Evolutionary conservation across 2,113 vertebrate species (phyloP).

Genomic region (Numenius arquata): DNA sequence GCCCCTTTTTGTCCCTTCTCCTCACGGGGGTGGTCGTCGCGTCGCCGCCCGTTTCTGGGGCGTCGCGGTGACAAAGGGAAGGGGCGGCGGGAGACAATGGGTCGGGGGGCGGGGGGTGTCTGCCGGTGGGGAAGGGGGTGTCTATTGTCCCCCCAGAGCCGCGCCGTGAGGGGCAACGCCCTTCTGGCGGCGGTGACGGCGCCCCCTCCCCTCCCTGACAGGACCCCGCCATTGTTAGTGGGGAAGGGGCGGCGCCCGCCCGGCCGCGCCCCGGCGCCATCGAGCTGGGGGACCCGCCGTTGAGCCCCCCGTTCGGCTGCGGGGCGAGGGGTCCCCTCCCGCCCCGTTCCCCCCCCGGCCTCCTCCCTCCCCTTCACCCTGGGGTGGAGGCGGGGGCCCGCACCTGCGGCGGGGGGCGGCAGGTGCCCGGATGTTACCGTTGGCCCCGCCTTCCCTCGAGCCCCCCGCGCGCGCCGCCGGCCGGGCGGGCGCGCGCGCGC

Average conservation of each 20-base stretch:
- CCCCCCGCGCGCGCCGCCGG: conserved; percentile 53
- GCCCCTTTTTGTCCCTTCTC: neutral
- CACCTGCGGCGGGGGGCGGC: neutral
- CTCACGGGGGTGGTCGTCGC: too few relatives aligned
- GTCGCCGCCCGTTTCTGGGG: neutral
- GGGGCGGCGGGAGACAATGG: neutral
- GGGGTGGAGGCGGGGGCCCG: neutral
- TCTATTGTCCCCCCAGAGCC: neutral
- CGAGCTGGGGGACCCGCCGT: neutral
- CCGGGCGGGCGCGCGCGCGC: neutral
- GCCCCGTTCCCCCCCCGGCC: too few relatives aligned
- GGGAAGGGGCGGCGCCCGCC: conserved; percentile 33
- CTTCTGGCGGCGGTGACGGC: neutral
- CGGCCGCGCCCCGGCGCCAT: neutral
- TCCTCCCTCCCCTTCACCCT: neutral
- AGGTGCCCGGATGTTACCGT: conserved; percentile 66
- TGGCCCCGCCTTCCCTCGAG: conserved; percentile 58
- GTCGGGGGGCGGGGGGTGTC: neutral
- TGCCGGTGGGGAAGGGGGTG: neutral
- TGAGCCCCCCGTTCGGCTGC: neutral
- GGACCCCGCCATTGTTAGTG: conserved; percentile 41
- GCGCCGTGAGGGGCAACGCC: neutral
- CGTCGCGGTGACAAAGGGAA: neutral
- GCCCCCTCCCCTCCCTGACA: neutral
- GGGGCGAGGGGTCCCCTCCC: neutral